Base-by-base conservation (phyloP, 2,797 vertebrate species). In the Triplophysa bombifrons region DNA sequence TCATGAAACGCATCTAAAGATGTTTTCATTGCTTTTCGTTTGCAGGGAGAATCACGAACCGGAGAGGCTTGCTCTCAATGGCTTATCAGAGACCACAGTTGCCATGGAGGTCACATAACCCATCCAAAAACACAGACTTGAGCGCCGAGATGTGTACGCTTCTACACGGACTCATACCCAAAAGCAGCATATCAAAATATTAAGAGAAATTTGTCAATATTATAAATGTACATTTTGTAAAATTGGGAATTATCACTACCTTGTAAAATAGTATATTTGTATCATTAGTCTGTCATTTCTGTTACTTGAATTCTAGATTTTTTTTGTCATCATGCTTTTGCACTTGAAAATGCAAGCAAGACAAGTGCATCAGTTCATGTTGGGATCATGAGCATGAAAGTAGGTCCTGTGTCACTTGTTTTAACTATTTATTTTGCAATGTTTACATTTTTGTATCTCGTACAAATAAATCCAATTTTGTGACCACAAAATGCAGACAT, bases 401-500 rank as follows among this genome's bases (percentile, higher is more conserved):
- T 91, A 91, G 94, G 93, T 96, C 95, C 93, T 93, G 91, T 90
- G 92, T 96, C 95, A 96, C 94, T 95, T 94, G 92, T 95, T 96
- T 96, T 95, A 96, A 95, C 94, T 96, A 96, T 97, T 97, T 97
- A 97, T 97, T 96, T 96, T 94, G 95, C 93, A 94, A 94, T 96
- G 96, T 96, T 96, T 97, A 97, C 96, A 96, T 97, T 96, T 96
- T 97, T 96, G 94, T 96, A 95, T 94, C 94, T 95, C 95, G 94
- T 96, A 95, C 93, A 96, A 96, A 96, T 94, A 95, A 96, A 96
- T 95, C 92, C 90, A 91, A 95, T 93, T 95, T 95, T 96, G 94
- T 96, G 93, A 95, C 93, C 93, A 94, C 94, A 93, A 92, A 91
- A 91, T 89, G 91, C 92, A 91, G 93, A 94, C 92, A 93, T 94